These are phyloP conservation scores for Delia radicum DNA, from an alignment of 1,140 invertebrate genomes.

Conservation along the genomic window DNA sequence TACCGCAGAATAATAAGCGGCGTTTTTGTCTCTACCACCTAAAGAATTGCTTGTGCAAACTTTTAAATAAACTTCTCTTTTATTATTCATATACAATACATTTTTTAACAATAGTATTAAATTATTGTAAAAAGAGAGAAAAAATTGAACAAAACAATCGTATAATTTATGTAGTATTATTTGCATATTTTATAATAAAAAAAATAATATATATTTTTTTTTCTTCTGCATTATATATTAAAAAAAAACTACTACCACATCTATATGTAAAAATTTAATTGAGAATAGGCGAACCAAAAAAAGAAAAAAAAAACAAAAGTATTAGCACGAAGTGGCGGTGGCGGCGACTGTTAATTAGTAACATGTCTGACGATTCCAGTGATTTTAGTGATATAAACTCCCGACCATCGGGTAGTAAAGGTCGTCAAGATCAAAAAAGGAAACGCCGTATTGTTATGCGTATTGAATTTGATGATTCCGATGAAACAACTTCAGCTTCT, in stretches of 20 bases:
- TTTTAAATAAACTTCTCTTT: background rate
- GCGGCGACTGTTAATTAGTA: background rate
- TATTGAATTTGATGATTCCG: constrained; percentile 51
- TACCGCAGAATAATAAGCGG: background rate
- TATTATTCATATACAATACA: too few species aligned
- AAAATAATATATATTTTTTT: background rate
- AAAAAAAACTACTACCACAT: background rate
- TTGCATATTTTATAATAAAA: background rate
- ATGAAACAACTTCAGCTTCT: constrained; percentile 28
- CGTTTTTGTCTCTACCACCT: background rate
- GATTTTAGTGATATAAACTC: constrained; percentile 36
- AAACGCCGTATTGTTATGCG: constrained; percentile 53
- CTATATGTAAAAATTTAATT: background rate
- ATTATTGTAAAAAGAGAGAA: background rate
- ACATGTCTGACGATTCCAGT: constrained; percentile 48
- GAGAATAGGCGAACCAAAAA: background rate
- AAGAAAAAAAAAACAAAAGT: background rate
- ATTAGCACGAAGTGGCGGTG: background rate
- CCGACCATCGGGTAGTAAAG: constrained; percentile 43
- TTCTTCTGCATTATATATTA: background rate
- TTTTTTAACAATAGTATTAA: background rate
- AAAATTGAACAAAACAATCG: background rate
- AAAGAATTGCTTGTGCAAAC: background rate
- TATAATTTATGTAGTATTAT: background rate
- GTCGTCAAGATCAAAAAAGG: constrained; percentile 25